phyloP scores from a whole-genome alignment of 2,888 invertebrate genomes.

The Zhengitettix transpicula region DNA sequence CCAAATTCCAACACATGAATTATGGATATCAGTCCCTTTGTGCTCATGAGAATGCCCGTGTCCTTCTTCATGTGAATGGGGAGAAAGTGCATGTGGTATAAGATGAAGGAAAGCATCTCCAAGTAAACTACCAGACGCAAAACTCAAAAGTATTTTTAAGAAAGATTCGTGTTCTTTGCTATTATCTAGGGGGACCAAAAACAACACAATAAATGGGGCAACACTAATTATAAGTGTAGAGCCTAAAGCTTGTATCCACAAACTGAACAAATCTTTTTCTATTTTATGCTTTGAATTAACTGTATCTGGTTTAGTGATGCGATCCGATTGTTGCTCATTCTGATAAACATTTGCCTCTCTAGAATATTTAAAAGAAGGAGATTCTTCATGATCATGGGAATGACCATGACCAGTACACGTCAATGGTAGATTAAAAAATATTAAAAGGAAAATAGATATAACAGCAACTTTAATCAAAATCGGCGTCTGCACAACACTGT shows the following conservation, averaged over 20 bases:
- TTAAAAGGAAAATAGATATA: conserved; percentile 16
- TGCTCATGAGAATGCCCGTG: conserved; percentile 28
- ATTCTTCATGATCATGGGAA: conserved; percentile 19
- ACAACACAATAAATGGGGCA: conserved; percentile 84
- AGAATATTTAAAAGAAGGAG: conserved; percentile 72
- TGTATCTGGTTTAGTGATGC: conserved; percentile 4
- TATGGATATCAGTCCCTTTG: conserved; percentile 32
- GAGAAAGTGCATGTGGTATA: conserved; percentile 78
- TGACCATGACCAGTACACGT: conserved; percentile 21
- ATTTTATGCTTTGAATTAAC: background rate
- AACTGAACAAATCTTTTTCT: conserved; percentile 12
- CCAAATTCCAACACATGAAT: conserved; percentile 67
- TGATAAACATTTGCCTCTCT: conserved; percentile 40
- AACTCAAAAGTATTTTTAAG: conserved; percentile 77
- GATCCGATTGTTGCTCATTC: conserved; percentile 4
- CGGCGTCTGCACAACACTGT: too few species aligned
- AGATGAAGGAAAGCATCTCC: conserved; percentile 98
- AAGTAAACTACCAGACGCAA: conserved; percentile 87
- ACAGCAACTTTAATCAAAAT: background rate
- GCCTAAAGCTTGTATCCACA: conserved; percentile 70
- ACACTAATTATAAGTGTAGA: conserved; percentile 89
- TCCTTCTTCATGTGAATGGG: conserved; percentile 20
- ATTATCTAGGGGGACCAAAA: conserved; percentile 83
- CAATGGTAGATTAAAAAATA: conserved; percentile 23
- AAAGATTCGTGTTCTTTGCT: conserved; percentile 68